Evolutionary conservation across 2,113 vertebrate species (phyloP), one percentile per base, ranked within the genome.

Genomic region (Dicaeum eximium): DNA sequence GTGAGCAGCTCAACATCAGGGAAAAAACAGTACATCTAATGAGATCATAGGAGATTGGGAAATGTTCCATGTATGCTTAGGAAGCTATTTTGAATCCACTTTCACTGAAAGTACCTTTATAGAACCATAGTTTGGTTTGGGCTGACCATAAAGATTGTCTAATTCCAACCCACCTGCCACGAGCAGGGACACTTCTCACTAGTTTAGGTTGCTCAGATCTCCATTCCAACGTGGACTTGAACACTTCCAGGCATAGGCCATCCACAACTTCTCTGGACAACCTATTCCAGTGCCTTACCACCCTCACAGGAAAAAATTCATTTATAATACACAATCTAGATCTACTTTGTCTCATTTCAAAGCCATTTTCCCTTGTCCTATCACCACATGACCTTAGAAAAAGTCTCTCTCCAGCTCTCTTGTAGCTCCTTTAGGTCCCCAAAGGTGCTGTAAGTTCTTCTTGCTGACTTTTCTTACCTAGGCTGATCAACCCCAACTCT

Each of bases 21-120:
- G 25, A 40, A 54, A 71, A 82, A 17, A 0, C 1, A 2, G 13
- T 17, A 11, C 0, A 3, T 18, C 21, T 50, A n/a, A 0, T n/a
- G 23, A 53, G 17, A 24, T 25, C 1, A 0, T 10, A 19, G 28
- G 24, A 57, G 30, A 42, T 0, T 27, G 25, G 65, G 23, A 84
- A 66, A 80, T 62, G 13, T 53, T 64, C 28, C 20, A 11, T n/a
- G 5, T 20, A 23, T n/a, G 67, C 42, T 31, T n/a, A 25, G 24
- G n/a, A 65, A 83, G 22, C 7, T 80, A 7, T 58, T 80, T 91
- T 77, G 17, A 86, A 80, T 66, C 10, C 6, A 21, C 21, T 77
- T 73, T 65, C 61, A 61, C 28, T 25, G 28, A 71, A 90, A 88
- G 11, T 6, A 45, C 30, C 7, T 72, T 67, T 7, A 21, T 2